A percentile compares a stretch with the other conserved stretches of the same genome.
Conservation (phyloP, 2,797 vertebrate genomes). For the Lagorchestes hirsutus region DNA sequence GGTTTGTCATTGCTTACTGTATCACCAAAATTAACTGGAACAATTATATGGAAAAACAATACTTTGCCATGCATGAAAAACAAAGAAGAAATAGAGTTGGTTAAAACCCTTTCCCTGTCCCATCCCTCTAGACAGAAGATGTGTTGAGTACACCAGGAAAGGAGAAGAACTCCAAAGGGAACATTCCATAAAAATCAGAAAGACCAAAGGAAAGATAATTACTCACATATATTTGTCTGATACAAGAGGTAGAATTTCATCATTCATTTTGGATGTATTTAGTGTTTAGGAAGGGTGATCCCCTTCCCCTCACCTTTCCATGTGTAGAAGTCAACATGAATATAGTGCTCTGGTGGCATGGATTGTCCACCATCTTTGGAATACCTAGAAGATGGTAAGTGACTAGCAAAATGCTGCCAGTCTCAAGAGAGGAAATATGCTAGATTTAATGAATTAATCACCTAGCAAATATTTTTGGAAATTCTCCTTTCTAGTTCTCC, state of each 20-base stretch:
- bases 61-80: background rate
- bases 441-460: background rate
- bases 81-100: background rate
- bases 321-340: background rate
- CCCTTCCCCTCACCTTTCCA: background rate
- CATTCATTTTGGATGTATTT: background rate
- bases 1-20: background rate
- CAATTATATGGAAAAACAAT: background rate
- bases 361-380: too few relatives aligned
- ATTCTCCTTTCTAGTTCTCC: background rate
- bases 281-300: background rate
- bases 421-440: background rate
- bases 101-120: background rate
- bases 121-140: background rate
- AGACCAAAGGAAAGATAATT: too few relatives aligned
- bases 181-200: background rate
- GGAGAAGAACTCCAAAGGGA: background rate
- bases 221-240: too few relatives aligned
- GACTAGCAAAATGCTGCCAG: background rate
- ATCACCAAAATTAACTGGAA: background rate
- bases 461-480: background rate
- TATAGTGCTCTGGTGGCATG: accelerated
- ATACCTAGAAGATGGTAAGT: background rate
- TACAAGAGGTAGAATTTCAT: background rate
- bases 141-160: accelerated